Percentiles rank a stretch among this genome's conserved stretches.
These are phyloP conservation scores for Prunella fulvescens DNA, from an alignment of 2,113 vertebrate species.

Conservation along the genomic window DNA sequence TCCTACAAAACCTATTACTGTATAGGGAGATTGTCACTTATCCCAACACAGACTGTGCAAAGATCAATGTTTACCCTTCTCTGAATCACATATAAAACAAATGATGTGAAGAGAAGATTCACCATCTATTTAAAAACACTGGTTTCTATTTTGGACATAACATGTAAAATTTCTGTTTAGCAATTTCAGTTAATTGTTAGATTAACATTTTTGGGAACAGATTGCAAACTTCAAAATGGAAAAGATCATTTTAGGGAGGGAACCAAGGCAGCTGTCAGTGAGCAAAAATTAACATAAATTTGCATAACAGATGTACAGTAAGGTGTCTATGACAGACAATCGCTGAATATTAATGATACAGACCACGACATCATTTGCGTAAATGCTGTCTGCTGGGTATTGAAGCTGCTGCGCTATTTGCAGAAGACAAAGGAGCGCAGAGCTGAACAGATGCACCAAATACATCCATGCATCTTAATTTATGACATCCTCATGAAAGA, in stretches of 20 bases:
- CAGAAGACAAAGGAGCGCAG: slow-evolving; percentile 77
- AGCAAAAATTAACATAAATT: slow-evolving; percentile 84
- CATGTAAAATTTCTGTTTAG: slow-evolving; percentile 82
- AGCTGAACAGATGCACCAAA: slow-evolving; percentile 79
- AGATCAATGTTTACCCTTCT: slow-evolving; percentile 72
- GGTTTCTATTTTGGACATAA: slow-evolving; percentile 79
- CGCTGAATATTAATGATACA: slow-evolving; percentile 85
- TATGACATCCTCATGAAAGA: slow-evolving; percentile 79
- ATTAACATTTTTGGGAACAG: slow-evolving; percentile 84
- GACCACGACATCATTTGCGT: slow-evolving; percentile 81
- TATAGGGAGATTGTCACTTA: slow-evolving; percentile 55
- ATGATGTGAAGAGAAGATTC: slow-evolving; percentile 71
- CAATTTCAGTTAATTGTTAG: slow-evolving; percentile 84
- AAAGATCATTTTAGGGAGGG: slow-evolving; percentile 82
- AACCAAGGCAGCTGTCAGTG: slow-evolving; percentile 84
- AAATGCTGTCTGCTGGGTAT: slow-evolving; percentile 84
- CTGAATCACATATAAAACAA: slow-evolving; percentile 71
- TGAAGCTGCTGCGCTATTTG: slow-evolving; percentile 78
- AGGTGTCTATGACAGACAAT: slow-evolving; percentile 87
- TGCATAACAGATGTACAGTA: slow-evolving; percentile 91
- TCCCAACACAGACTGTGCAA: slow-evolving; percentile 61
- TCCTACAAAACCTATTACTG: slow-evolving; percentile 45
- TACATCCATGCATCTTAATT: slow-evolving; percentile 80
- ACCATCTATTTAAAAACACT: slow-evolving; percentile 76
- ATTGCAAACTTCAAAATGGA: slow-evolving; percentile 87